Conservation (phyloP, 2,888 invertebrate genomes). For the Pollenia griseotomentosa region DNA sequence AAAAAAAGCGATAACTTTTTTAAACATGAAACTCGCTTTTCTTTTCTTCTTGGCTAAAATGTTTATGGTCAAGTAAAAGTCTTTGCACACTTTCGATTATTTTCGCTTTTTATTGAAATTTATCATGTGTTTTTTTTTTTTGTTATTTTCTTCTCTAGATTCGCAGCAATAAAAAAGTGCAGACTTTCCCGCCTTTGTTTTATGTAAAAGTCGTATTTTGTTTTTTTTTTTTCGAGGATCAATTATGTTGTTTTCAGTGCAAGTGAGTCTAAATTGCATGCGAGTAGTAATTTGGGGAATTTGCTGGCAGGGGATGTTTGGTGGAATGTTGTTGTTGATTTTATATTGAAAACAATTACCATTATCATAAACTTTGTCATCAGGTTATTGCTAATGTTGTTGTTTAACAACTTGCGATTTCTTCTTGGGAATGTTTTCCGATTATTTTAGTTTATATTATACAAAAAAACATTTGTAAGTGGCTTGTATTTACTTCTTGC, state of each 20-base stretch:
- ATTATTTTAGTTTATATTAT: neutral
- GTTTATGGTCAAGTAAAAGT: slow-evolving; percentile 62
- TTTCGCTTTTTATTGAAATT: slow-evolving; percentile 65
- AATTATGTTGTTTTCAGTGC: slow-evolving; percentile 47
- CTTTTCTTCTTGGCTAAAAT: slow-evolving; percentile 25
- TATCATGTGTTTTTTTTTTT: slow-evolving; percentile 36
- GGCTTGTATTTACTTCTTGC: too few relatives aligned
- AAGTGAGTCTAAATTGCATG: slow-evolving; percentile 13
- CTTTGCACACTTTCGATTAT: slow-evolving; percentile 74
- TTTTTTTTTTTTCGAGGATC: slow-evolving; percentile 62
- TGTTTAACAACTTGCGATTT: slow-evolving; percentile 75
- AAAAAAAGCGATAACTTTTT: slow-evolving; percentile 14
- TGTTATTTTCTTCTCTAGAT: slow-evolving; percentile 33
- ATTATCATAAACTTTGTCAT: slow-evolving; percentile 46
- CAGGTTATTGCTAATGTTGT: slow-evolving; percentile 53
- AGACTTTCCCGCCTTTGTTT: slow-evolving; percentile 58
- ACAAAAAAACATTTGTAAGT: too few relatives aligned
- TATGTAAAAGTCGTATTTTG: slow-evolving; percentile 50
- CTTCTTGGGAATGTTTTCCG: slow-evolving; percentile 74
- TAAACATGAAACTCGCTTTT: slow-evolving; percentile 27
- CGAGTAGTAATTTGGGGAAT: slow-evolving; percentile 30
- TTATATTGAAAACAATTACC: slow-evolving; percentile 51
- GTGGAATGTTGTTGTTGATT: slow-evolving; percentile 11
- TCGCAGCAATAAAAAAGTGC: slow-evolving; percentile 20
- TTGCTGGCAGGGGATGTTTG: slow-evolving; percentile 23